Conservation (phyloP, 2,797 vertebrate species). For the Centroberyx gerrardi region DNA sequence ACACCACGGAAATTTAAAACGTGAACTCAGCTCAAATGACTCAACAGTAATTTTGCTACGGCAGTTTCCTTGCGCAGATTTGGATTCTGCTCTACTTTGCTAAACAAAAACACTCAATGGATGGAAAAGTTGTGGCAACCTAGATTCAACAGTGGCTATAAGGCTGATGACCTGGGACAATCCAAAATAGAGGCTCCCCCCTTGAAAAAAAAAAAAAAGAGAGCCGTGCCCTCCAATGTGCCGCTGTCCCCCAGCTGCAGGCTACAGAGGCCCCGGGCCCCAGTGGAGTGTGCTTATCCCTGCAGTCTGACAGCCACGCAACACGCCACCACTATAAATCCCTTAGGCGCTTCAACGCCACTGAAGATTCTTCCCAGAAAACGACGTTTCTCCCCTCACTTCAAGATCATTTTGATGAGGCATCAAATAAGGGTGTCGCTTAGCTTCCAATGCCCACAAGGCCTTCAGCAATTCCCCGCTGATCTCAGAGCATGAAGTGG, state of each 20-base stretch:
- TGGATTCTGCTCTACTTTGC: too few relatives aligned
- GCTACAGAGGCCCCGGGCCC: not conserved
- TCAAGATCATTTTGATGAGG: not conserved
- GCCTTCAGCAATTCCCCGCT: conserved; percentile 24
- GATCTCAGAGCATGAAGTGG: conserved; percentile 14
- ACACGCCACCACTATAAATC: not conserved
- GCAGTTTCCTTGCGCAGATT: not conserved
- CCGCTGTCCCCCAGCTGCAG: not conserved
- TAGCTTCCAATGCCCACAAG: conserved; percentile 8
- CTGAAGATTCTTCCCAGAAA: not conserved
- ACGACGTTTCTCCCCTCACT: not conserved
- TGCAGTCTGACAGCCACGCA: not conserved
- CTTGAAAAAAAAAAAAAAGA: too few relatives aligned
- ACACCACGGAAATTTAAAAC: conserved; percentile 35
- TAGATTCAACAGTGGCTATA: not conserved
- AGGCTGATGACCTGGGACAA: too few relatives aligned
- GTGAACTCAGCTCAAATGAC: conserved; percentile 25
- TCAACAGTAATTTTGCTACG: not conserved
- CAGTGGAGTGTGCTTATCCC: not conserved
- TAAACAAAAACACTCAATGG: not conserved
- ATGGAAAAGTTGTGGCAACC: not conserved
- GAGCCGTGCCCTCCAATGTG: not conserved
- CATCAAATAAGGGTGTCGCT: too few relatives aligned
- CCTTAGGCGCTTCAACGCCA: not conserved
- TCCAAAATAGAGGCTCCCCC: too few relatives aligned